Evolutionary conservation across 2,888 invertebrate genomes (phyloP).

Genomic region (Amorpha juglandis): DNA sequence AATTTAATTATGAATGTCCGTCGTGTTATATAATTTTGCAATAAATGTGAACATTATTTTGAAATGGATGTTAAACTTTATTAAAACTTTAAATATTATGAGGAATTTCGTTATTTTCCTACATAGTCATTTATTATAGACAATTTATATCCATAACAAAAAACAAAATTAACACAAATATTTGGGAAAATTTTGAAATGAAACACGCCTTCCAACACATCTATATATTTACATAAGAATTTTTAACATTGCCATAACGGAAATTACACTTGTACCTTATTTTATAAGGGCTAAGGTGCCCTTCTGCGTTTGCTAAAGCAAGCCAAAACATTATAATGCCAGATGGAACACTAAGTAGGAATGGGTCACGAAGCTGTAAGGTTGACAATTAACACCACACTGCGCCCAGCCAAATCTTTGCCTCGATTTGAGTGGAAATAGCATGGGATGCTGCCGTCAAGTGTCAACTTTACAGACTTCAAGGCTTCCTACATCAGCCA

Average conservation of each 20-base stretch:
- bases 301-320: constrained; percentile 57
- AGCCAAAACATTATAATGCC: constrained; percentile 69
- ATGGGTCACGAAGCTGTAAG: constrained; percentile 57
- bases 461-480: constrained; percentile 55
- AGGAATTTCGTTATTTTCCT: not conserved
- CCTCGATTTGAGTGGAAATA: constrained; percentile 71
- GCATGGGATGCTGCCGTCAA: constrained; percentile 77
- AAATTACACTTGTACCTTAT: constrained; percentile 65
- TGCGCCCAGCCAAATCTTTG: constrained; percentile 74
- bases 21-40: constrained; percentile 6
- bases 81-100: not conserved
- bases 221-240: constrained; percentile 83
- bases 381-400: constrained; percentile 62
- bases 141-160: constrained; percentile 1
- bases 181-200: constrained; percentile 46
- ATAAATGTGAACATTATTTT: not conserved
- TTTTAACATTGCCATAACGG: constrained; percentile 80
- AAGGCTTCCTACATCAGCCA: constrained; percentile 53
- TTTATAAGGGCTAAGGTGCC: constrained; percentile 66
- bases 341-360: constrained; percentile 58
- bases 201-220: constrained; percentile 76
- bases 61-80: not conserved
- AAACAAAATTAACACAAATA: not conserved
- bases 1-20: not conserved
- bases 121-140: not conserved